Evolutionary conservation across 2,113 vertebrate species (phyloP).

Genomic region (Sebastes schlegelii): DNA sequence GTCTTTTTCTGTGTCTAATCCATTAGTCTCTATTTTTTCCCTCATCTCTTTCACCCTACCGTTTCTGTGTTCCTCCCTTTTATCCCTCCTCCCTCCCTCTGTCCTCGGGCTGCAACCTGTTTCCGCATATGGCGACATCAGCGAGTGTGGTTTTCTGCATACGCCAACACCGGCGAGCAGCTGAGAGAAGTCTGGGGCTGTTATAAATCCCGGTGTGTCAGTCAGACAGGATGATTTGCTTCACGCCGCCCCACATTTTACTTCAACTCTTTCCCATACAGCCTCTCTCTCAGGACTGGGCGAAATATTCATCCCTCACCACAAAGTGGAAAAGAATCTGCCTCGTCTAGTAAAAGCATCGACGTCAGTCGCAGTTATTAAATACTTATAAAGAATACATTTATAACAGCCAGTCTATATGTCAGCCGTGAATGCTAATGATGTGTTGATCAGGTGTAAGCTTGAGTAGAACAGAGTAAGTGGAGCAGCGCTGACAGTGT

Average conservation of each 20-base stretch:
- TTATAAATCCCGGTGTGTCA: slow-evolving; percentile 36
- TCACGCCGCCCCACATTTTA: neutral
- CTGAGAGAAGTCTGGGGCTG: slow-evolving; percentile 3
- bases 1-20: slow-evolving; percentile 57
- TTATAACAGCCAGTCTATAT: neutral
- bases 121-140: slow-evolving; percentile 28
- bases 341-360: neutral
- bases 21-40: slow-evolving; percentile 36
- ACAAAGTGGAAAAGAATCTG: slow-evolving; percentile 1
- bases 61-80: slow-evolving; percentile 18
- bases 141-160: slow-evolving; percentile 5
- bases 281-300: neutral
- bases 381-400: neutral
- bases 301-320: neutral
- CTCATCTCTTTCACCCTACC: slow-evolving; percentile 34
- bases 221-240: slow-evolving; percentile 27
- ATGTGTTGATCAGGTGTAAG: slow-evolving; percentile 18
- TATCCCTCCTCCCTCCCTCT: neutral
- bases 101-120: slow-evolving; percentile 37
- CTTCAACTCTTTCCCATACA: neutral
- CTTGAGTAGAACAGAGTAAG: slow-evolving; percentile 1
- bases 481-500: slow-evolving; percentile 16
- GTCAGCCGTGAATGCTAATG: slow-evolving; percentile 13
- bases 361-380: neutral
- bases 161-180: slow-evolving; percentile 9